A percentile compares a stretch with the other conserved stretches of the same genome.
Conservation (phyloP, 2,797 vertebrate genomes). For the Pachyuromys duprasi region DNA sequence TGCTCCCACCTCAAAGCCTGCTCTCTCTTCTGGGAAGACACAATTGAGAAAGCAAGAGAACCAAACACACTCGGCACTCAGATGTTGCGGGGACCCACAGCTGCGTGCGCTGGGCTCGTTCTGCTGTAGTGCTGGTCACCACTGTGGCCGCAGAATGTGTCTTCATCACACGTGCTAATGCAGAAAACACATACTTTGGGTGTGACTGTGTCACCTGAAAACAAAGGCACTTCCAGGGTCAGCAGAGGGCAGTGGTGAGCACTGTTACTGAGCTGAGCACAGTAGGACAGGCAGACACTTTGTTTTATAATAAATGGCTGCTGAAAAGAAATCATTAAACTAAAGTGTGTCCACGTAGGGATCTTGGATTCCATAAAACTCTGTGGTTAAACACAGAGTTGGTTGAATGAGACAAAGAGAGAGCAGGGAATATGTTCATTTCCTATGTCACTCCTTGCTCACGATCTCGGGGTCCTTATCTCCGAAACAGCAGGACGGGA, state of each 20-base stretch:
- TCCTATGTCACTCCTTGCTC: not conserved
- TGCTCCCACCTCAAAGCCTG: not conserved
- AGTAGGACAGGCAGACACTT: not conserved
- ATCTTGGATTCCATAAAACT: not conserved
- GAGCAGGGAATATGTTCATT: not conserved
- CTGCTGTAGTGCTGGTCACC: not conserved
- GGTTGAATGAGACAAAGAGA: not conserved
- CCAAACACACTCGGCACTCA: not conserved
- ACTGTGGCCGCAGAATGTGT: not conserved
- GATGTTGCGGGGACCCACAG: no score
- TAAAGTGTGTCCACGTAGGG: not conserved
- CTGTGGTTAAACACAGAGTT: not conserved
- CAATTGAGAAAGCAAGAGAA: not conserved
- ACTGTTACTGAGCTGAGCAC: not conserved
- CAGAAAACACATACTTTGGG: not conserved
- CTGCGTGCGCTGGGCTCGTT: not conserved
- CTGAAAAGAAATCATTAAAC: not conserved
- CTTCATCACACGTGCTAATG: not conserved
- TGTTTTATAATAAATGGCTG: not conserved
- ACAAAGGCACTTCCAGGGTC: not conserved
- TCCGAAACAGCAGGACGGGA: not conserved
- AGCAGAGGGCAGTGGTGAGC: not conserved
- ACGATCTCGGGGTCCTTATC: not conserved
- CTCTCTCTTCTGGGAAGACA: not conserved
- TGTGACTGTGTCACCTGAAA: not conserved